These are phyloP conservation scores for Bergia puertoricense DNA, from an alignment of 92 coral and sea anemone genomes.

Conservation along the genomic window DNA sequence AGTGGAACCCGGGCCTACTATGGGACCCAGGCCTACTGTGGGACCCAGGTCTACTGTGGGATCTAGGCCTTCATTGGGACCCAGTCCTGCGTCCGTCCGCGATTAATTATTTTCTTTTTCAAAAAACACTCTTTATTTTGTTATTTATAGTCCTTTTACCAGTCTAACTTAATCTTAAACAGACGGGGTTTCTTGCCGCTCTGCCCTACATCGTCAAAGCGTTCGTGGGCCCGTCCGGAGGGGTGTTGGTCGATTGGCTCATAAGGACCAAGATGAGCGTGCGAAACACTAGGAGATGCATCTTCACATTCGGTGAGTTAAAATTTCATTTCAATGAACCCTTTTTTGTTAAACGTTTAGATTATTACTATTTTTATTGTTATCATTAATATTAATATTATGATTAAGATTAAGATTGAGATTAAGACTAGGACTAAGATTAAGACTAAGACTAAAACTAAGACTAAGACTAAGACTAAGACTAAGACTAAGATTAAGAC, in stretches of 20 bases:
- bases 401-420: too few species aligned
- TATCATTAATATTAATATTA: too few species aligned
- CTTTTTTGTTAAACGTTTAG: not conserved
- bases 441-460: not conserved
- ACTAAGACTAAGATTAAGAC: too few species aligned
- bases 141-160: not conserved
- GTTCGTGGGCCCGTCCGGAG: constrained; percentile 95
- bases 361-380: too few species aligned
- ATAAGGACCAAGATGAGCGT: constrained; percentile 92
- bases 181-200: constrained; percentile 99
- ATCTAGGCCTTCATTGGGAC: too few species aligned
- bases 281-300: constrained; percentile 84
- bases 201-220: constrained; percentile 94
- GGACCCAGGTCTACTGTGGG: too few species aligned
- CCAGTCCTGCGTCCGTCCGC: too few species aligned
- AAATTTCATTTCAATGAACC: not conserved
- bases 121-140: not conserved
- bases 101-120: too few species aligned
- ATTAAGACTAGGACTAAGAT: too few species aligned
- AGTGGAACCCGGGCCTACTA: too few species aligned
- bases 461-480: not conserved
- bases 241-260: constrained; percentile 94
- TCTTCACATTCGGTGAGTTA: constrained; percentile 91
- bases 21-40: too few species aligned
- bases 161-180: not conserved